Conservation (phyloP, 37 sponge, comb jelly and placozoan species). For the Ephydatia muelleri region DNA sequence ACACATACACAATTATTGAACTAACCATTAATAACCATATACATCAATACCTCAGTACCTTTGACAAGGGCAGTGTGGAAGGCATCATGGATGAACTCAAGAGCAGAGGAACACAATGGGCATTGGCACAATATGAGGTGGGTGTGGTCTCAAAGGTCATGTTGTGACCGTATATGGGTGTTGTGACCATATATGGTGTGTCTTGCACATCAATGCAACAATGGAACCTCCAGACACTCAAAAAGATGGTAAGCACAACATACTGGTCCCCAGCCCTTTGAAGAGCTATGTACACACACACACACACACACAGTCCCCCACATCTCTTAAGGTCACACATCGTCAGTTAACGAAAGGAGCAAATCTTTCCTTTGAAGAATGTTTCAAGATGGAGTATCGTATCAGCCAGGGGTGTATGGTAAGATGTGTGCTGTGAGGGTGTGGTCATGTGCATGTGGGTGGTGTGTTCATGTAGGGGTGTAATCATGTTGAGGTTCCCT, state of each 20-base stretch:
- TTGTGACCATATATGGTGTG: not conserved
- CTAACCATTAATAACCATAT: no score
- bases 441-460: not conserved
- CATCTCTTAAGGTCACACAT: conserved; percentile 89
- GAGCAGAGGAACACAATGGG: conserved; percentile 63
- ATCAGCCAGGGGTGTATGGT: conserved; percentile 75
- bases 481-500: not conserved
- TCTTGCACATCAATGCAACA: no score
- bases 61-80: conserved; percentile 51
- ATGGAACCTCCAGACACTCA: conserved; percentile 33
- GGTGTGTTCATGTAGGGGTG: no score
- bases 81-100: conserved; percentile 57
- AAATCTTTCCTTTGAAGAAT: conserved; percentile 66
- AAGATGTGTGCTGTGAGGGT: conserved; percentile 2
- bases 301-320: conserved; percentile 88
- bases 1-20: no score
- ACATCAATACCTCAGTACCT: conserved; percentile 39
- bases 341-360: conserved; percentile 68
- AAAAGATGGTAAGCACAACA: conserved; percentile 55
- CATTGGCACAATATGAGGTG: conserved; percentile 60
- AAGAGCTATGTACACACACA: not conserved
- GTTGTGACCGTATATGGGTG: not conserved
- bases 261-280: not conserved
- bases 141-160: not conserved
- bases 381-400: conserved; percentile 85